Base-by-base conservation (phyloP, 2,113 vertebrate species). In the Grammomys surdaster region DNA sequence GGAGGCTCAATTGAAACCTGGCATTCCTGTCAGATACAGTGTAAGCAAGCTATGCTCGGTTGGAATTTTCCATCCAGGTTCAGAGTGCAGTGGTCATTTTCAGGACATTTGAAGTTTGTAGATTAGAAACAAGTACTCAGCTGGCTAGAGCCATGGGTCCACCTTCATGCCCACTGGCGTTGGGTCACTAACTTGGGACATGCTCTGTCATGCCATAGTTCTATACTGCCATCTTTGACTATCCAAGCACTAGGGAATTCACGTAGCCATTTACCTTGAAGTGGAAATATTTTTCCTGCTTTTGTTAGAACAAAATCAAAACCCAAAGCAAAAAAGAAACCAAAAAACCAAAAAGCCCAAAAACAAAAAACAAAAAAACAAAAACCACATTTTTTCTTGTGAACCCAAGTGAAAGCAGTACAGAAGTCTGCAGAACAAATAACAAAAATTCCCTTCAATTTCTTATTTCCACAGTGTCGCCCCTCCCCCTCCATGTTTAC, bases 201-300 rank as follows among this genome's bases (percentile, higher is more conserved):
- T 7, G 33, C 17, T 40, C n/a, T 8, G 2, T 90, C 88, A 86
- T n/a, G 91, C 63, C 51, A 60, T 10, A 31, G 0, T 70, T 58
- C 7, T 51, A 75, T 85, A 89, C 31, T 93, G 88, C 31, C 51
- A 67, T 58, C 13, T 33, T 87, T 91, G 56, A 84, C 63, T 92
- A 60, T 26, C 12, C 69, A 28, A 19, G 12, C 73, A 11, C 16
- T 26, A 33, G 7, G 3, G 9, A 36, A 84, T 19, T 28, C 36
- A 69, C n/a, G 88, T 82, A 36, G 73, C 94, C 51, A 92, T 95
- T 96, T 70, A 60, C 8, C 46, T 76, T 88, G 60, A 88, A 91
- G 51, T 94, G 65, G 43, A 77, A 89, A 20, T 65, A 69, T 19
- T 26, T 82, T 48, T 86, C 28, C 82, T 86, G 31, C 26, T 80